A percentile compares a stretch with the other conserved stretches of the same genome.
phyloP scores from a whole-genome alignment of 2,113 vertebrate genomes.

The Ictidomys tridecemlineatus region DNA sequence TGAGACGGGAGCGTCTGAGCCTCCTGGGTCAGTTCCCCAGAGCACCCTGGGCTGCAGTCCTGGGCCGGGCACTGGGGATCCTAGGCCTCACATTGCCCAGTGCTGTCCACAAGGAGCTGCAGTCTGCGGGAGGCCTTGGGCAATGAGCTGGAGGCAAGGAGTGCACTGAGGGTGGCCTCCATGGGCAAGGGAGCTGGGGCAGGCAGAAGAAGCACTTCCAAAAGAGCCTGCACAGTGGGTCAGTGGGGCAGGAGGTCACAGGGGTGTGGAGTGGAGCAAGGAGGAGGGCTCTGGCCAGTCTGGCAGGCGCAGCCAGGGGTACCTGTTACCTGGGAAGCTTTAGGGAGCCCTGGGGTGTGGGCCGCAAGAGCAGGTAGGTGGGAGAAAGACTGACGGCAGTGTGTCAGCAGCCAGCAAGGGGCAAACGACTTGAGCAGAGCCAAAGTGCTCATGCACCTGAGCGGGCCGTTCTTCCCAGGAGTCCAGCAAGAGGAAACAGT shows the following conservation, averaged over 20 bases:
- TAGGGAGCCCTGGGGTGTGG: too few species aligned
- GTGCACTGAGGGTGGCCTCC: rapidly evolving
- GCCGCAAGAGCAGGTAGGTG: background rate
- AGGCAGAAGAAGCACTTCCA: rapidly evolving
- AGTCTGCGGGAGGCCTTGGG: background rate
- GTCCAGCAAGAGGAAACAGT: background rate
- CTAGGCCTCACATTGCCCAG: rapidly evolving
- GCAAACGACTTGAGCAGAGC: background rate
- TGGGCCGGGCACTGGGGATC: rapidly evolving
- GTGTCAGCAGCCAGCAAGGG: too few species aligned
- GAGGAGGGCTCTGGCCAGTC: rapidly evolving
- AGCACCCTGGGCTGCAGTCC: background rate
- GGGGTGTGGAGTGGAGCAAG: background rate
- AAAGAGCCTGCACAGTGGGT: background rate
- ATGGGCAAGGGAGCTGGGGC: background rate
- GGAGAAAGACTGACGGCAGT: background rate
- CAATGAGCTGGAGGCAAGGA: rapidly evolving
- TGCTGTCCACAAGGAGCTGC: background rate
- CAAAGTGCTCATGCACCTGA: rapidly evolving
- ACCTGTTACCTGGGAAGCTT: background rate
- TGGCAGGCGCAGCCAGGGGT: background rate
- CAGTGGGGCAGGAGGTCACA: background rate
- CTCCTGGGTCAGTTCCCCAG: rapidly evolving
- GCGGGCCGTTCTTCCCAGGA: too few species aligned
- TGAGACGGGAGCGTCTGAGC: background rate